phyloP scores from a whole-genome alignment of 2,888 invertebrate species.

The Metallyticus violacea region DNA sequence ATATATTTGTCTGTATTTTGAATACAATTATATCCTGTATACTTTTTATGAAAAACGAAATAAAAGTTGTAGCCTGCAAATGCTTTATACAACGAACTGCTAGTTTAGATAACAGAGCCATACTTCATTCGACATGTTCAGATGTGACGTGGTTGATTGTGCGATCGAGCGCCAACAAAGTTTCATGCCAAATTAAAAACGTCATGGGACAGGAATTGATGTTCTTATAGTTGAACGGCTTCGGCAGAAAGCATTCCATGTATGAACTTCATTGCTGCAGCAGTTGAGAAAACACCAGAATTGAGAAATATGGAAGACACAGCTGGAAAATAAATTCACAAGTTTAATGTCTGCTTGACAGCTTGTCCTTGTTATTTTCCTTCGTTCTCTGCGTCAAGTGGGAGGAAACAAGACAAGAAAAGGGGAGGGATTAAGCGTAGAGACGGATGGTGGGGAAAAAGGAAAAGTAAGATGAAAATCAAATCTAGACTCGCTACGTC shows the following conservation, averaged over 20 bases:
- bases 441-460: not conserved
- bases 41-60: too few species aligned
- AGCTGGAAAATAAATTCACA: not conserved
- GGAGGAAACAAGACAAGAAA: not conserved
- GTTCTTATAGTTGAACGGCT: not conserved
- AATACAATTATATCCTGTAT: too few species aligned
- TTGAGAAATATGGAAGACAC: not conserved
- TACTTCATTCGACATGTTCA: not conserved
- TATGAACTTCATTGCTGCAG: not conserved
- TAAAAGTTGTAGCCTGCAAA: too few species aligned
- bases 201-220: not conserved
- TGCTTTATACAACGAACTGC: too few species aligned
- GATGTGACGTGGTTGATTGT: not conserved
- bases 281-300: not conserved
- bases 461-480: conserved; percentile 16
- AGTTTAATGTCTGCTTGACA: not conserved
- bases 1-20: too few species aligned
- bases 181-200: not conserved
- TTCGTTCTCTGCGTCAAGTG: too few species aligned
- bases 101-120: too few species aligned
- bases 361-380: not conserved
- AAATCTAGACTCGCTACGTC: conserved; percentile 14
- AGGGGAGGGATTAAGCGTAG: not conserved
- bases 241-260: not conserved
- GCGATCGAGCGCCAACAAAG: not conserved